Base-by-base conservation (phyloP, 2,113 vertebrate genomes). In the Saccopteryx leptura region DNA sequence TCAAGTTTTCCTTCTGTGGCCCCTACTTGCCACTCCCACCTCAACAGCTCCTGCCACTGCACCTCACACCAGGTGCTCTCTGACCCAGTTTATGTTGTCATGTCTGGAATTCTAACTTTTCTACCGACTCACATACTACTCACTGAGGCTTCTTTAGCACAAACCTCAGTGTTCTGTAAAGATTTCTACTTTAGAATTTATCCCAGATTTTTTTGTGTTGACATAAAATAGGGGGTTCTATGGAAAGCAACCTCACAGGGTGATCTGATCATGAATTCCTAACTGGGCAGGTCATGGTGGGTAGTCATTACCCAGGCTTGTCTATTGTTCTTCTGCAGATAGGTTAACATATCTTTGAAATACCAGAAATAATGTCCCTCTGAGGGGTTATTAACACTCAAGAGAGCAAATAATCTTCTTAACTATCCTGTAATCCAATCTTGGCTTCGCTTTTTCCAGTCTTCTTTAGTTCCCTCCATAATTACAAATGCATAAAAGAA, bases 121-220 rank as follows among this genome's bases (percentile, higher is more conserved):
- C 58, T 60, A 18, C 31, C 18, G 18, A n/a, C 28, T 14, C 56
- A 79, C 7, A 7, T 3, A 11, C 61, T 18, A 13, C 13, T 58
- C 14, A 58, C 21, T 72, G 18, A 28, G 24, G 69, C 69, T 54
- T 33, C 69, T 72, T 72, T 63, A 61, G n/a, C 46, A 60, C 14
- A 61, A 58, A 66, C 65, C 63, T 24, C 39, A 72, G 10, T 65
- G 63, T 85, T 92, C 89, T 92, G 28, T n/a, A 80, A 69, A 61
- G 50, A 46, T 86, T 61, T 92, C 61, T 86, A 23, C 52, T 60
- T 94, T 80, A 69, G 48, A 92, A 68, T 3, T 72, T 90, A 60
- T 26, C 9, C 60, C 18, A 31, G 26, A 81, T 88, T 60, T 76
- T 46, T 15, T 61, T 75, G 72, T 52, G 48, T 50, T 66, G 72